Evolutionary conservation across 2,113 vertebrate species (phyloP).

Genomic region (Epinephelus fuscoguttatus): DNA sequence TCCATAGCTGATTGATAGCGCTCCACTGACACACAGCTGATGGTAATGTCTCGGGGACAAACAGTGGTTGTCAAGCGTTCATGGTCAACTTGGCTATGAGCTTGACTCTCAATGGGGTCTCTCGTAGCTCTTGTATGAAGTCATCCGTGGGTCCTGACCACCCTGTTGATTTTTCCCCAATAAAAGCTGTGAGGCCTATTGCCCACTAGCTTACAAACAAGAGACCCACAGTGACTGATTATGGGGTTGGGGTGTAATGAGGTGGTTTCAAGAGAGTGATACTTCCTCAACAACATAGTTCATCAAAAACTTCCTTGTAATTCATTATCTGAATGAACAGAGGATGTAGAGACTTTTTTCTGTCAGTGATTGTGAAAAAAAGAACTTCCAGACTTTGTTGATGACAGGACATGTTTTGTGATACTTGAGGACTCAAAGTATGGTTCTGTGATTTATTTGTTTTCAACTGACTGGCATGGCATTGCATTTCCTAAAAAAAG

Average conservation of each 20-base stretch:
- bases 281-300: slow-evolving; percentile 26
- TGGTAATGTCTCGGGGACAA: slow-evolving; percentile 72
- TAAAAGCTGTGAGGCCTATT: slow-evolving; percentile 67
- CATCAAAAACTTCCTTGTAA: slow-evolving; percentile 23
- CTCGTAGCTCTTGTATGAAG: slow-evolving; percentile 68
- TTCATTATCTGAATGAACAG: slow-evolving; percentile 17
- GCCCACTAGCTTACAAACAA: slow-evolving; percentile 71
- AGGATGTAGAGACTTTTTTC: background rate
- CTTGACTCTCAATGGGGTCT: slow-evolving; percentile 71
- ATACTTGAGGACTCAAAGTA: slow-evolving; percentile 42
- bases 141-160: slow-evolving; percentile 70
- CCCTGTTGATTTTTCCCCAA: slow-evolving; percentile 76
- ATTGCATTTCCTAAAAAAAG: slow-evolving; percentile 26
- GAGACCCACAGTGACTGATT: slow-evolving; percentile 59
- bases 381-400: slow-evolving; percentile 30
- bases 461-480: slow-evolving; percentile 39
- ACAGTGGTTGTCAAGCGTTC: slow-evolving; percentile 59
- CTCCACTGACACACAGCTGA: slow-evolving; percentile 61
- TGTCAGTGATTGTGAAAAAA: slow-evolving; percentile 22
- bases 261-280: background rate
- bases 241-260: slow-evolving; percentile 34
- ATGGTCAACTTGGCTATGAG: slow-evolving; percentile 41
- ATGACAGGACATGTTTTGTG: slow-evolving; percentile 20
- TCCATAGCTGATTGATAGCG: slow-evolving; percentile 72
- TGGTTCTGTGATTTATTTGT: slow-evolving; percentile 51